A percentile compares a stretch with the other conserved stretches of the same genome.
phyloP scores from a whole-genome alignment of 2,888 invertebrate species.

The Cerastis leucographa region DNA sequence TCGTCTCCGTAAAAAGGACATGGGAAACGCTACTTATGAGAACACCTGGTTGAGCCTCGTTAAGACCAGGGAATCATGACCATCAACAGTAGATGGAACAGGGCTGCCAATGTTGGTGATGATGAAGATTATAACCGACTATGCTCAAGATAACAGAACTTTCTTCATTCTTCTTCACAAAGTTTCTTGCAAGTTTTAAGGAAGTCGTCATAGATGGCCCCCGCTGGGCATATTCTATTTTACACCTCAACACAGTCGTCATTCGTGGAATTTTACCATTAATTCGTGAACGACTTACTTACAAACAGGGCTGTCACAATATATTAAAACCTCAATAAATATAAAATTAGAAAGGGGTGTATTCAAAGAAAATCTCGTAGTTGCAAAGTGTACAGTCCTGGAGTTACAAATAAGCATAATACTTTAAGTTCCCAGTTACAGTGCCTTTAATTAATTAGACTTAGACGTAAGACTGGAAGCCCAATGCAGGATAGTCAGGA shows the following conservation, averaged over 20 bases:
- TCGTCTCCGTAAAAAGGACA: not conserved
- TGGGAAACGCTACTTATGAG: not conserved
- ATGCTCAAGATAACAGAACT: not conserved
- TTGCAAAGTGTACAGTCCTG: not conserved
- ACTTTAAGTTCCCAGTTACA: not conserved
- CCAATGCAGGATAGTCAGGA: not conserved
- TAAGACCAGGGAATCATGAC: not conserved
- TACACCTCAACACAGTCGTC: conserved; percentile 46
- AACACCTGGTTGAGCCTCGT: not conserved
- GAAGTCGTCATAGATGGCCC: conserved; percentile 32
- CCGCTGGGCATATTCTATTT: conserved; percentile 40
- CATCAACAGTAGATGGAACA: not conserved
- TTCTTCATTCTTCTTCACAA: conserved; percentile 16
- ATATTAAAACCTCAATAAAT: not conserved
- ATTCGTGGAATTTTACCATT: conserved; percentile 50
- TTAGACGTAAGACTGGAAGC: not conserved
- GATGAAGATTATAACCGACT: not conserved
- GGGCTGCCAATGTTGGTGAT: not conserved
- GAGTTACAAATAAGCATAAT: not conserved
- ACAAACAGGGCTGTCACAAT: conserved; percentile 34
- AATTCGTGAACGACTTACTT: conserved; percentile 36
- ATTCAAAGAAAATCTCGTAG: not conserved
- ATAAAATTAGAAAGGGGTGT: not conserved
- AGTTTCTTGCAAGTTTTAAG: conserved; percentile 5
- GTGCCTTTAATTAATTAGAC: not conserved